Evolutionary conservation across 30 jellyfish, hydroid and myxozoan species (phyloP).

Genomic region (Turritopsis dohrnii): DNA sequence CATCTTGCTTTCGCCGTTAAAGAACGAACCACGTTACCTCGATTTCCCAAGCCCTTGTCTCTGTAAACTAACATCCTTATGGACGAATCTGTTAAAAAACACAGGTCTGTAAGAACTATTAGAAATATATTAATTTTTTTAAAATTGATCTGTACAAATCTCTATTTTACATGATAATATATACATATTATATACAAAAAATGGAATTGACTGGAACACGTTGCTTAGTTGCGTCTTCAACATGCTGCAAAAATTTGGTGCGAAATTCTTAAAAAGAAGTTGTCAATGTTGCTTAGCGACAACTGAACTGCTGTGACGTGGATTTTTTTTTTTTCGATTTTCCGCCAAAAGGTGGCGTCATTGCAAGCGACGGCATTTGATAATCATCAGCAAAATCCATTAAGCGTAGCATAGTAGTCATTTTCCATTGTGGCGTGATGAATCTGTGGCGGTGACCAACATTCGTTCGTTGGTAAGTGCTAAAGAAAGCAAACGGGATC

Average conservation of each 20-base stretch:
- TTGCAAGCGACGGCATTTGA: too few relatives aligned
- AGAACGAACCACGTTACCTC: too few relatives aligned
- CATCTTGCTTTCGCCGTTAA: too few relatives aligned
- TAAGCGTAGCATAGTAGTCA: not conserved
- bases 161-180: not conserved
- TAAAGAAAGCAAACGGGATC: too few relatives aligned
- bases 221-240: not conserved
- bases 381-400: not conserved
- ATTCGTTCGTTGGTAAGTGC: not conserved
- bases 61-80: too few relatives aligned
- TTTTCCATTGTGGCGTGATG: not conserved
- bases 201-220: not conserved
- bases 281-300: not conserved
- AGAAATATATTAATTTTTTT: not conserved
- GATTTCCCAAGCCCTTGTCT: too few relatives aligned
- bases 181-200: not conserved
- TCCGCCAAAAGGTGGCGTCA: not conserved
- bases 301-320: not conserved
- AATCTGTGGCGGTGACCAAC: not conserved
- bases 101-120: not conserved
- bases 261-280: not conserved
- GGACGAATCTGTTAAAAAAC: not conserved
- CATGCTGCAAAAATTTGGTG: not conserved
- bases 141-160: not conserved
- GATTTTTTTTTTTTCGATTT: not conserved